These are phyloP conservation scores for Illadopsis cleaveri DNA, from an alignment of 2,113 vertebrate genomes.

Conservation along the genomic window DNA sequence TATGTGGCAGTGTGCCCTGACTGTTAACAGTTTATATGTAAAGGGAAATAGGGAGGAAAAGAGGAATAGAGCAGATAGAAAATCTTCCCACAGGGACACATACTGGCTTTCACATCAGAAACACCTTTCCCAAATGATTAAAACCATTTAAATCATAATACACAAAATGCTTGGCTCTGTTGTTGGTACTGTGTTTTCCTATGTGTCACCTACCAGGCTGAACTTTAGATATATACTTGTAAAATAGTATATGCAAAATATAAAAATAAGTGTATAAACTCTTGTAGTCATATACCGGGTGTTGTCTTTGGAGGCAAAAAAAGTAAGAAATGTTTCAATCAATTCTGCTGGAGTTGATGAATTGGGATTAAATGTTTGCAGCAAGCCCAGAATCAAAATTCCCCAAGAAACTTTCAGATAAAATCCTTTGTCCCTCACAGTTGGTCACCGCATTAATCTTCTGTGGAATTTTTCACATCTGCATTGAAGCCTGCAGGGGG, in stretches of 20 bases:
- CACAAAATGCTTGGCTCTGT: background rate
- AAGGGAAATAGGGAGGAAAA: background rate
- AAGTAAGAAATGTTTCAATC: background rate
- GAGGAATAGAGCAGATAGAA: background rate
- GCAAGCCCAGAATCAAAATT: background rate
- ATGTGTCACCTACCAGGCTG: background rate
- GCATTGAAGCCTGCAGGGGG: background rate
- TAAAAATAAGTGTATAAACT: background rate
- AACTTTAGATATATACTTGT: background rate
- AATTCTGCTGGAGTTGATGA: background rate
- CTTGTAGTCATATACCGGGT: background rate
- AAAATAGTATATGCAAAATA: background rate
- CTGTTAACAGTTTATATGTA: background rate
- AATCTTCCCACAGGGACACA: background rate
- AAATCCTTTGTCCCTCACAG: background rate
- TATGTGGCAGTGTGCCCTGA: background rate
- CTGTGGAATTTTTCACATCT: constrained; percentile 43
- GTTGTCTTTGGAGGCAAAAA: background rate
- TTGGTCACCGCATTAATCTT: background rate
- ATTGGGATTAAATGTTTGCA: background rate
- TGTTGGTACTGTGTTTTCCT: background rate
- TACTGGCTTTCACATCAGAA: background rate
- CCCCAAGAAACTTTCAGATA: background rate
- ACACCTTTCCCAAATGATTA: background rate
- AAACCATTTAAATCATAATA: background rate